Percentiles rank a stretch among this genome's conserved stretches.
phyloP scores from a whole-genome alignment of 2,797 vertebrate species.

The Leptodactylus fallax region DNA sequence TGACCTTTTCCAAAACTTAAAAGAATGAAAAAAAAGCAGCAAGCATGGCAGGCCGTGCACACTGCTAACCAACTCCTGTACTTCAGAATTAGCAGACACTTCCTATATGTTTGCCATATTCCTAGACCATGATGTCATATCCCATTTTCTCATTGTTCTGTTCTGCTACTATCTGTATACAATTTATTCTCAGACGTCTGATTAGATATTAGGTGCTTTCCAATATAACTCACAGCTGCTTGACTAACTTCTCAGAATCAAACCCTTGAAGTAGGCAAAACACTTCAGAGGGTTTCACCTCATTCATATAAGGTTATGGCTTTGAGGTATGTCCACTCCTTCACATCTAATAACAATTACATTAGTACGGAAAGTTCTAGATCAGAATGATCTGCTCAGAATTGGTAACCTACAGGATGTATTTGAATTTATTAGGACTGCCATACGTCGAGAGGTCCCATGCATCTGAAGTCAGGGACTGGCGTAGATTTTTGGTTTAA shows the following conservation, averaged over 20 bases:
- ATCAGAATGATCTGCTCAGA: no score
- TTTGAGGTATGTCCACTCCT: no score
- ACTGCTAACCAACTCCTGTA: constrained; percentile 44
- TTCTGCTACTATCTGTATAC: constrained; percentile 17
- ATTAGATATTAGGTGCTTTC: constrained; percentile 48
- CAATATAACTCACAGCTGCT: background rate
- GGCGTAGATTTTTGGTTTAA: no score
- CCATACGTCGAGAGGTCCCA: no score
- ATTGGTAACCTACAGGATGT: no score
- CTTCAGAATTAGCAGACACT: constrained; percentile 35
- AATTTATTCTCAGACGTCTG: constrained; percentile 52
- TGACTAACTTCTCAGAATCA: constrained; percentile 38
- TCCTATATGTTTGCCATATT: constrained; percentile 47
- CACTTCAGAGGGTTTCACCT: background rate
- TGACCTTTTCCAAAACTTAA: background rate
- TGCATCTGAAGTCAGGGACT: no score
- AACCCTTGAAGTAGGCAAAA: background rate
- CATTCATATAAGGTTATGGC: background rate
- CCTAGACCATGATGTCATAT: constrained; percentile 19
- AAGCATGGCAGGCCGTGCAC: constrained; percentile 14
- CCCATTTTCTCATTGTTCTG: constrained; percentile 17
- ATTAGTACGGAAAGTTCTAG: no score
- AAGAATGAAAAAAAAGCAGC: background rate
- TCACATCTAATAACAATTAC: no score
- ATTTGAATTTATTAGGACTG: no score